Percentiles rank a stretch among this genome's conserved stretches.
phyloP scores from a whole-genome alignment of 2,888 invertebrate genomes.

The Ophion ventricosus region DNA sequence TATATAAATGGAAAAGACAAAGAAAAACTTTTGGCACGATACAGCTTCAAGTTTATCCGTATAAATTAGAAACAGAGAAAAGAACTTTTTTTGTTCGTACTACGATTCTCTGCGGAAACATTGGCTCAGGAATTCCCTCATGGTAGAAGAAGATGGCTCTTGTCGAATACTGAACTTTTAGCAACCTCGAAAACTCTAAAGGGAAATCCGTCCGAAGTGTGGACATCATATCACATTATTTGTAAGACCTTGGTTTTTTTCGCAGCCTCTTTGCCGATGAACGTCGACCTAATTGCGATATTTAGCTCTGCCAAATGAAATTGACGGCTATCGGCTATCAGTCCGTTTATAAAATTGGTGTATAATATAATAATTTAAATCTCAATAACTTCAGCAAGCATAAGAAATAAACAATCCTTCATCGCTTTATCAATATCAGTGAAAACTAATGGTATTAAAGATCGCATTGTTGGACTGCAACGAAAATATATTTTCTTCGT shows the following conservation, averaged over 20 bases:
- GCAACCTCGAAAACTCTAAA: neutral
- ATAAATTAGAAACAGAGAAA: slow-evolving; percentile 11
- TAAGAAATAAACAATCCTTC: neutral
- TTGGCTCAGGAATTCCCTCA: neutral
- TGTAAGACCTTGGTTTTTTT: neutral
- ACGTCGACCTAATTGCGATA: neutral
- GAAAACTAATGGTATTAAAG: too few relatives aligned
- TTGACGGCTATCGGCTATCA: neutral
- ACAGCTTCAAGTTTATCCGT: slow-evolving; percentile 12
- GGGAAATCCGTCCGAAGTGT: neutral
- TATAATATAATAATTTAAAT: neutral
- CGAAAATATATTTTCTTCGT: too few relatives aligned
- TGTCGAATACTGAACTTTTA: neutral
- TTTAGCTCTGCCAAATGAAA: neutral
- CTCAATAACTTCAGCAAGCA: neutral
- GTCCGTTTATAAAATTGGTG: neutral
- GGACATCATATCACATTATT: neutral
- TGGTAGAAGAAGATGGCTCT: neutral
- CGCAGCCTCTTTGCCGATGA: neutral
- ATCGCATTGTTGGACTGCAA: too few relatives aligned
- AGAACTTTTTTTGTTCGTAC: neutral
- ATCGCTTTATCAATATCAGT: neutral
- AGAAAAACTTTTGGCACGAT: slow-evolving; percentile 16
- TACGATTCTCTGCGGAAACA: neutral
- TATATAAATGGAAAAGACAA: neutral